Percentiles rank a stretch among this genome's conserved stretches.
Conservation (phyloP, 35 echinoderm and acorn worm species). For the Eucidaris tribuloides region DNA sequence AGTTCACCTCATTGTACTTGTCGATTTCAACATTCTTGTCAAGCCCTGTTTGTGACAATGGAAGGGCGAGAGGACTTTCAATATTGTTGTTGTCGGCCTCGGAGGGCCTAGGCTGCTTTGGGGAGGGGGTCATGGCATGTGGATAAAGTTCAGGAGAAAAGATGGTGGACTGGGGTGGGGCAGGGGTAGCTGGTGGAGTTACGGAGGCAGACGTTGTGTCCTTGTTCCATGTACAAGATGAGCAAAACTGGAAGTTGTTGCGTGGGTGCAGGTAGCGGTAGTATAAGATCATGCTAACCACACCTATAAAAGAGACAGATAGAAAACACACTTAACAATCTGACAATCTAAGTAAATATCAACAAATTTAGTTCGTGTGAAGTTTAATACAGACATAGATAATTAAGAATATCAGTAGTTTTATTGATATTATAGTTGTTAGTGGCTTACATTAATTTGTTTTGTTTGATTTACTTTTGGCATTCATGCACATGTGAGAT, state of each 20-base stretch:
- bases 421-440: neutral
- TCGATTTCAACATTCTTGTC: too few relatives aligned
- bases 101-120: slow-evolving; percentile 36
- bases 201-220: slow-evolving; percentile 3
- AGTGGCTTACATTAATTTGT: neutral
- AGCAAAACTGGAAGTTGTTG: slow-evolving; percentile 38
- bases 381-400: neutral
- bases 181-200: slow-evolving; percentile 13
- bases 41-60: neutral
- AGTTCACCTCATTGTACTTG: too few relatives aligned
- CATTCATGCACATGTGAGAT: too few relatives aligned
- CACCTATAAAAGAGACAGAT: slow-evolving; percentile 45
- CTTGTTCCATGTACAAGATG: neutral
- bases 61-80: neutral
- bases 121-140: slow-evolving; percentile 50
- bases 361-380: neutral
- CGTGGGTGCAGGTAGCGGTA: slow-evolving; percentile 89
- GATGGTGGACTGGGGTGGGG: neutral
- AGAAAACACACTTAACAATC: neutral
- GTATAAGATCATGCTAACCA: slow-evolving; percentile 79
- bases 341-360: neutral
- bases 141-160: slow-evolving; percentile 67
- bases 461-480: neutral
- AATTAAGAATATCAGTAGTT: neutral
- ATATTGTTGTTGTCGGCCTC: slow-evolving; percentile 30